Conservation (phyloP, 2,888 invertebrate species). For the Ceramica pisi region DNA sequence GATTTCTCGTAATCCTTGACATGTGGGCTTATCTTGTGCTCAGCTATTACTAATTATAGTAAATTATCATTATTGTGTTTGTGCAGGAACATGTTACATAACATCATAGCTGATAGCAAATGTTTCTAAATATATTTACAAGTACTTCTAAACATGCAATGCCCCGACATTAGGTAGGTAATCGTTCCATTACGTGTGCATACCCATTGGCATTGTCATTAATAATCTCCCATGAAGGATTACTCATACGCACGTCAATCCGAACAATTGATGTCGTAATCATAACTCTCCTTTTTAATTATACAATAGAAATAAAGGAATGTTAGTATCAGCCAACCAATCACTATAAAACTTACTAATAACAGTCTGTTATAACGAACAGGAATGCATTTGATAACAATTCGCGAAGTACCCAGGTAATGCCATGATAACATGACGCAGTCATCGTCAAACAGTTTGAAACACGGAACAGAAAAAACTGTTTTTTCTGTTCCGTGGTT, state of each 20-base stretch:
- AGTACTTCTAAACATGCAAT: conserved; percentile 15
- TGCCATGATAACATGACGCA: conserved; percentile 26
- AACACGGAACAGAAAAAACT: no score
- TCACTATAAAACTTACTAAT: conserved; percentile 34
- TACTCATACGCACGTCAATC: conserved; percentile 59
- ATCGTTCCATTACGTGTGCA: conserved; percentile 48
- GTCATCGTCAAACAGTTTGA: conserved; percentile 15
- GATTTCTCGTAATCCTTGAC: neutral
- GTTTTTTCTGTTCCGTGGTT: no score
- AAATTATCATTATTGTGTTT: conserved; percentile 2
- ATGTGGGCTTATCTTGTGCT: neutral
- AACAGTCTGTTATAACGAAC: conserved; percentile 35
- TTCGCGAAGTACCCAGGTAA: conserved; percentile 17
- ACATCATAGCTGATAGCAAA: conserved; percentile 20
- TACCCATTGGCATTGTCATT: conserved; percentile 51
- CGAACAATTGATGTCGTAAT: conserved; percentile 62
- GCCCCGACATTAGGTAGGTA: conserved; percentile 47
- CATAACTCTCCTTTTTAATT: conserved; percentile 59
- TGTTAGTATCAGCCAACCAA: conserved; percentile 43
- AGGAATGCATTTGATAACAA: conserved; percentile 28
- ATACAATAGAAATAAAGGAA: conserved; percentile 54
- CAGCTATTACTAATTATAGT: neutral
- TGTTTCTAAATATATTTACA: conserved; percentile 40
- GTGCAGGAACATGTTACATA: conserved; percentile 10
- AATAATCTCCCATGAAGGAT: conserved; percentile 45